phyloP scores from a whole-genome alignment of 2,797 vertebrate species.

The Leptatherina wallacei region DNA sequence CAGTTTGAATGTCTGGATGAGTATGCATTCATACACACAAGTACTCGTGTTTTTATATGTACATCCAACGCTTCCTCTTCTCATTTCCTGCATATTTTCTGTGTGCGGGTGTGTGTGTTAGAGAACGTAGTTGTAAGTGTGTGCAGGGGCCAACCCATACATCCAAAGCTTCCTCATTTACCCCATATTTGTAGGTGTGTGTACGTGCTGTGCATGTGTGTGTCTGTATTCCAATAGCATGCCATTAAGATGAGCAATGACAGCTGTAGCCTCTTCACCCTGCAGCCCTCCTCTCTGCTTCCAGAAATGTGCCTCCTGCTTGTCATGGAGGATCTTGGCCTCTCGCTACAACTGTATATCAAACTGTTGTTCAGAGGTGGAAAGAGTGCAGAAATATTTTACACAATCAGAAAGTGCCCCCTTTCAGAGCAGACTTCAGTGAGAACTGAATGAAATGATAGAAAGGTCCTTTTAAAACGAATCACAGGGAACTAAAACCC shows the following conservation, averaged over 20 bases:
- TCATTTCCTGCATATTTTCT: conserved; percentile 74
- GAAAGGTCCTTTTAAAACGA: conserved; percentile 51
- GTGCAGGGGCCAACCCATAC: conserved; percentile 41
- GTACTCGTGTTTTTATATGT: conserved; percentile 53
- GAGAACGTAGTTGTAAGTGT: conserved; percentile 9
- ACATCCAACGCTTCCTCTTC: conserved; percentile 57
- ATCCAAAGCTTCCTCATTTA: conserved; percentile 68
- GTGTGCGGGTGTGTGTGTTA: conserved; percentile 12
- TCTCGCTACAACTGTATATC: conserved; percentile 68
- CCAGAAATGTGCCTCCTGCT: conserved; percentile 69
- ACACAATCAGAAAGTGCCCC: conserved; percentile 63
- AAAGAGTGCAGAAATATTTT: conserved; percentile 69
- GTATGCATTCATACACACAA: conserved; percentile 53
- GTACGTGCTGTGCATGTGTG: conserved; percentile 26
- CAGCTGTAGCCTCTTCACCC: conserved; percentile 84
- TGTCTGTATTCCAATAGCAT: conserved; percentile 56
- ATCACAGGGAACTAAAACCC: conserved; percentile 45
- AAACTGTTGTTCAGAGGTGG: conserved; percentile 69
- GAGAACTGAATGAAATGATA: conserved; percentile 43
- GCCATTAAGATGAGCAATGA: conserved; percentile 80
- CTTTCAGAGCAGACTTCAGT: conserved; percentile 36
- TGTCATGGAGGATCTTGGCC: conserved; percentile 67
- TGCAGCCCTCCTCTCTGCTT: conserved; percentile 70
- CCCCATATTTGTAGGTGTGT: conserved; percentile 61
- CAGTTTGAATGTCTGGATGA: conserved; percentile 59